A percentile compares a stretch with the other conserved stretches of the same genome.
Evolutionary conservation across 1,140 invertebrate genomes (phyloP).

Genomic region (Vanessa tameamea): DNA sequence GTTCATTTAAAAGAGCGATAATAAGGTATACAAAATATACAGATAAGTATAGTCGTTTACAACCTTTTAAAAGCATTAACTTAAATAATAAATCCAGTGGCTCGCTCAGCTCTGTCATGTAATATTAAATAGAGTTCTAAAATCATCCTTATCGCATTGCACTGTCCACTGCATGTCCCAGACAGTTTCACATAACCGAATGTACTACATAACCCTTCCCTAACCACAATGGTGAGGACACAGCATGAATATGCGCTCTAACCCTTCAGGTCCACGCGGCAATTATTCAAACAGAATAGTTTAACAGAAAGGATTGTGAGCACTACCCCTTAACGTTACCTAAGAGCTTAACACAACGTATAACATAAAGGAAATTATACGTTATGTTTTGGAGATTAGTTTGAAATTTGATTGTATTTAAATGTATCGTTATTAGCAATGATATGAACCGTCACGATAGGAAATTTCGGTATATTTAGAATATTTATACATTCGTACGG

Average conservation of each 20-base stretch:
- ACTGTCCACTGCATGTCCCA: slow-evolving; percentile 45
- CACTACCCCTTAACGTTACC: slow-evolving; percentile 37
- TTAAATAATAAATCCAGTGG: background rate
- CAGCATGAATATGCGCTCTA: slow-evolving; percentile 75
- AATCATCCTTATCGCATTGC: slow-evolving; percentile 28
- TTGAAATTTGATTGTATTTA: slow-evolving; percentile 17
- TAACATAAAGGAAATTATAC: slow-evolving; percentile 20
- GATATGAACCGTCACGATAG: slow-evolving; percentile 30
- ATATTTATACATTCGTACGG: slow-evolving; percentile 78
- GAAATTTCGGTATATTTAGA: slow-evolving; percentile 76
- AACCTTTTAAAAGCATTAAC: background rate
- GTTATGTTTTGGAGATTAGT: slow-evolving; percentile 9
- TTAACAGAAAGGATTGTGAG: slow-evolving; percentile 80
- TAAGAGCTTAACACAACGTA: slow-evolving; percentile 36
- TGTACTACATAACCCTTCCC: slow-evolving; percentile 49
- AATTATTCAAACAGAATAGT: slow-evolving; percentile 81
- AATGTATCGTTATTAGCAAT: slow-evolving; percentile 23
- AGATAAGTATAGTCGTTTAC: background rate
- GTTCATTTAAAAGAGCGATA: too few species aligned
- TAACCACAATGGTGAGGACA: slow-evolving; percentile 73
- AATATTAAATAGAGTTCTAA: background rate
- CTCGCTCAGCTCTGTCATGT: too few species aligned
- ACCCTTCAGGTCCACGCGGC: slow-evolving; percentile 79
- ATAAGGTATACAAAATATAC: too few species aligned
- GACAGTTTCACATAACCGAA: slow-evolving; percentile 42